Conservation (phyloP, 35 echinoderm and acorn worm species). For the Eucidaris tribuloides region DNA sequence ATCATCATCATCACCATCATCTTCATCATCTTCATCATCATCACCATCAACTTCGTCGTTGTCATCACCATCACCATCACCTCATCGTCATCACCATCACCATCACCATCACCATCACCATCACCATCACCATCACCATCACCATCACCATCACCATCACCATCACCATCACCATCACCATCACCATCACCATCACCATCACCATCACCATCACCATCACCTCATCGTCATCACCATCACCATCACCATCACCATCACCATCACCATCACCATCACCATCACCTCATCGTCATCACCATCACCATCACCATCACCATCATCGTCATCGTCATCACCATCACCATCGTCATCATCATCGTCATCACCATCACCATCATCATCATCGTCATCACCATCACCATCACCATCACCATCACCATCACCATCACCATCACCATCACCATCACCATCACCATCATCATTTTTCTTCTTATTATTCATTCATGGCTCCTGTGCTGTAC, state of each 20-base stretch:
- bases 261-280: slow-evolving; percentile 2
- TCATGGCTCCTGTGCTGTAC: slow-evolving; percentile 72
- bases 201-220: background rate
- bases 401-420: background rate
- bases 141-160: background rate
- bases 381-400: background rate
- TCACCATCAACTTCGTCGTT: background rate
- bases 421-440: too few species aligned
- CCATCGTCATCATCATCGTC: background rate
- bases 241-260: background rate
- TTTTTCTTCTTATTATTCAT: too few species aligned
- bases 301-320: background rate
- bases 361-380: background rate
- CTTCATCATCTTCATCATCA: background rate
- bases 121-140: slow-evolving; percentile 8
- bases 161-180: background rate
- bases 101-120: slow-evolving; percentile 19
- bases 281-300: background rate
- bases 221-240: background rate
- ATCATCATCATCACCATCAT: background rate
- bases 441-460: background rate
- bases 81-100: too few species aligned
- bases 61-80: too few species aligned
- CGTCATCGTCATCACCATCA: background rate
- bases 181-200: background rate